These are phyloP conservation scores for Oscheius myriophilus DNA, from an alignment of 2,888 invertebrate genomes.

Conservation along the genomic window DNA sequence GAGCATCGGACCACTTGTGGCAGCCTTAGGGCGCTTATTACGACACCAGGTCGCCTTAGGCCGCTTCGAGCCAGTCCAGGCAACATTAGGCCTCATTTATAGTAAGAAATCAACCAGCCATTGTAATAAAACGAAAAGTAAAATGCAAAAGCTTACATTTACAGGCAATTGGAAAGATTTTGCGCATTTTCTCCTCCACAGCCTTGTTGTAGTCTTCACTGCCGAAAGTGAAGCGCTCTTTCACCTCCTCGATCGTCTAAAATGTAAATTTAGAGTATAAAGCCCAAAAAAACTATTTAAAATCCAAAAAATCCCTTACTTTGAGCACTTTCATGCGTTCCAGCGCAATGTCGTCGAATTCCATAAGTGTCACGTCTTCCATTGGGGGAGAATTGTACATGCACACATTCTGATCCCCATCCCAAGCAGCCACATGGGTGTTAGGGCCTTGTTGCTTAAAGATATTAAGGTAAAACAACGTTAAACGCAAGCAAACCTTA, in stretches of 20 bases:
- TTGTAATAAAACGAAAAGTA: too few relatives aligned
- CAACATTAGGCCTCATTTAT: too few relatives aligned
- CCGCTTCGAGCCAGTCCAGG: slow-evolving; percentile 10
- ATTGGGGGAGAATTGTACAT: slow-evolving; percentile 58
- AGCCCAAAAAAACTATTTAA: background rate
- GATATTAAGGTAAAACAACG: too few relatives aligned
- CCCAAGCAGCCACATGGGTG: background rate
- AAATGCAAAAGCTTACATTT: slow-evolving; percentile 5
- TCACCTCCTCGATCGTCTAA: slow-evolving; percentile 48
- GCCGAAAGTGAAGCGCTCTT: slow-evolving; percentile 32
- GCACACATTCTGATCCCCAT: slow-evolving; percentile 19
- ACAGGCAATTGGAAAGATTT: slow-evolving; percentile 18
- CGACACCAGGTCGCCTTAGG: too few relatives aligned
- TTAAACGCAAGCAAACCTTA: too few relatives aligned
- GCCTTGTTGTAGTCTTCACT: slow-evolving; percentile 35
- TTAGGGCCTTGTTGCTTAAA: background rate
- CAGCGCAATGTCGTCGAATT: slow-evolving; percentile 64
- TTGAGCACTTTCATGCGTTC: slow-evolving; percentile 58
- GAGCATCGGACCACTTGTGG: too few relatives aligned
- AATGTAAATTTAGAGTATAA: background rate
- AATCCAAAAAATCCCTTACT: slow-evolving; percentile 4
- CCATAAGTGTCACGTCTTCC: slow-evolving; percentile 57
- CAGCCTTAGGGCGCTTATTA: too few relatives aligned
- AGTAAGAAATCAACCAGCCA: too few relatives aligned
- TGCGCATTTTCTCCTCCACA: slow-evolving; percentile 14